phyloP scores from a whole-genome alignment of 2,888 invertebrate genomes.

The Apamea monoglypha region DNA sequence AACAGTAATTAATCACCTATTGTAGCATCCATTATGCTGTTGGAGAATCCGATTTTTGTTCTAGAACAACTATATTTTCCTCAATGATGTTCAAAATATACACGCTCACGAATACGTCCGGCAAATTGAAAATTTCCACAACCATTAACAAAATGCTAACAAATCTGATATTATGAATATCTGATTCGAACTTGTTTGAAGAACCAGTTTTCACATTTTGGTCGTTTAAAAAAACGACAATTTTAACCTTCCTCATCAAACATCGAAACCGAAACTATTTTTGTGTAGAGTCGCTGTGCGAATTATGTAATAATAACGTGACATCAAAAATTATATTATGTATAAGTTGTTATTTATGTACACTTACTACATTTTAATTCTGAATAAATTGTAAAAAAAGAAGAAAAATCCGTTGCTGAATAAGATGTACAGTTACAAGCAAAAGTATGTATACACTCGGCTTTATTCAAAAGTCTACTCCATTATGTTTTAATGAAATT shows the following conservation, averaged over 20 bases:
- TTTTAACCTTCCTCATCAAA: constrained; percentile 16
- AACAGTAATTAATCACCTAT: constrained; percentile 10
- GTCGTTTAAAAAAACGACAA: neutral
- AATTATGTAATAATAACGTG: neutral
- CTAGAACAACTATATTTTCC: too few species aligned
- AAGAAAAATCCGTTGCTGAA: neutral
- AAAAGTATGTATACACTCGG: too few species aligned
- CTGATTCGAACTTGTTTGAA: constrained; percentile 4
- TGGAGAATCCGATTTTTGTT: constrained; percentile 4
- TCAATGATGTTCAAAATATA: neutral
- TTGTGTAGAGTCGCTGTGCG: neutral
- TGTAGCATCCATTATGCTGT: neutral
- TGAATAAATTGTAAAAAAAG: neutral
- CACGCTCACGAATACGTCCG: neutral
- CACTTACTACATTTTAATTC: too few species aligned
- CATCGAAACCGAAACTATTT: constrained; percentile 7
- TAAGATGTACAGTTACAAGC: too few species aligned
- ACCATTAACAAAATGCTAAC: constrained; percentile 5
- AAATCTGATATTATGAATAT: neutral
- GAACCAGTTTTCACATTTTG: neutral
- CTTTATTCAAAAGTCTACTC: too few species aligned
- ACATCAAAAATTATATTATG: neutral
- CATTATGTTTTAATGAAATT: too few species aligned
- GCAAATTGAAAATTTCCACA: neutral
- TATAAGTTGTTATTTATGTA: neutral